Conservation (phyloP, 2,113 vertebrate species). For the Siphamia tubifer region DNA sequence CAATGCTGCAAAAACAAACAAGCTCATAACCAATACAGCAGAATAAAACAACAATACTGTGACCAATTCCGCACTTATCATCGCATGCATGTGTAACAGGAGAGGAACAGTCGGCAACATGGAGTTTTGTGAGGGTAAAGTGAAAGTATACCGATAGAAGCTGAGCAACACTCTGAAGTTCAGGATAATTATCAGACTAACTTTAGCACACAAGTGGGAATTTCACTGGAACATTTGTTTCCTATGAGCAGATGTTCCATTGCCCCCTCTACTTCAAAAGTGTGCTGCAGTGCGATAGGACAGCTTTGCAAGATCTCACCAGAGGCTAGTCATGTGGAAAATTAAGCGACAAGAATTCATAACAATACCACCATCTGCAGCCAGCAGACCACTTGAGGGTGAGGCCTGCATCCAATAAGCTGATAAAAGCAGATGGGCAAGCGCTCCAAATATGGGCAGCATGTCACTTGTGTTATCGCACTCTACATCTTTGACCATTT, state of each 20-base stretch:
- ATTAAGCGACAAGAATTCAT: conserved; percentile 64
- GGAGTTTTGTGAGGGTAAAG: too few relatives aligned
- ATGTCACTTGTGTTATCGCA: neutral
- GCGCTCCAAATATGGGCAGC: conserved; percentile 8
- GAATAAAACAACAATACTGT: neutral
- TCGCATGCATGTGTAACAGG: neutral
- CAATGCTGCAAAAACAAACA: conserved; percentile 84
- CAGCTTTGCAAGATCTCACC: conserved; percentile 18
- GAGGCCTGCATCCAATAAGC: conserved; percentile 40
- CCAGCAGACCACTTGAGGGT: conserved; percentile 33
- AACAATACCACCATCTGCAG: conserved; percentile 57
- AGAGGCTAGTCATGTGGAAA: conserved; percentile 56
- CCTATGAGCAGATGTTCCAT: conserved; percentile 31
- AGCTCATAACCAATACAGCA: neutral
- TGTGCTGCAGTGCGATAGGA: conserved; percentile 13
- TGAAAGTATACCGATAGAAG: neutral
- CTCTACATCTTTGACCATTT: conserved; percentile 2
- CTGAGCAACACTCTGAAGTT: conserved; percentile 16
- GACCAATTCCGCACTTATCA: neutral
- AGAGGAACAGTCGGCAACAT: neutral
- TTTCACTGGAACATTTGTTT: conserved; percentile 25
- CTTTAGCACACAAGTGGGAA: conserved; percentile 21
- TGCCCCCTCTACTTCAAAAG: conserved; percentile 35
- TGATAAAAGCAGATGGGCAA: conserved; percentile 8
- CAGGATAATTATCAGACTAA: conserved; percentile 32